Percentiles rank a stretch among this genome's conserved stretches.
Conservation (phyloP, 2,888 invertebrate species). For the Ornithoptera priamus region DNA sequence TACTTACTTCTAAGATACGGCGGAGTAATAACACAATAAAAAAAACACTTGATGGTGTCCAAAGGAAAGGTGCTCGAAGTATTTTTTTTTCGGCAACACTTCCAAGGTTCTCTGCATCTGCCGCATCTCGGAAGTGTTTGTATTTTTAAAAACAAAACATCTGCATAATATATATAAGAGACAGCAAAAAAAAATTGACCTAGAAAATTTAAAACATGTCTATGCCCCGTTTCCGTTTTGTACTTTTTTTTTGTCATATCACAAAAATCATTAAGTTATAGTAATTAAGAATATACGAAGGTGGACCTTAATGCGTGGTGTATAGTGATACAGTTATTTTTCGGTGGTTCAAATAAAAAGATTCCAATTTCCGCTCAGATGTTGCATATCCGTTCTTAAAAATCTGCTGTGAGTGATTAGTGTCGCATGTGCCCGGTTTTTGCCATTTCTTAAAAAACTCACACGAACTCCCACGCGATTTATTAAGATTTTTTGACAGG, state of each 20-base stretch:
- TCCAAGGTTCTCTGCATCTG: slow-evolving; percentile 75
- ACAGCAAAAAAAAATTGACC: slow-evolving; percentile 71
- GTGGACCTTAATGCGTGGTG: slow-evolving; percentile 35
- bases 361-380: slow-evolving; percentile 76
- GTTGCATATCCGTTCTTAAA: slow-evolving; percentile 72
- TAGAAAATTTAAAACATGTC: slow-evolving; percentile 63
- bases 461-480: slow-evolving; percentile 26
- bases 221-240: slow-evolving; percentile 39
- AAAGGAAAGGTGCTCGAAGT: slow-evolving; percentile 60
- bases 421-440: slow-evolving; percentile 68
- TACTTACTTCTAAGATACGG: neutral
- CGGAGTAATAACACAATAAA: neutral
- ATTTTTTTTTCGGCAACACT: slow-evolving; percentile 62
- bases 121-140: slow-evolving; percentile 56
- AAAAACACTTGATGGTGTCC: slow-evolving; percentile 50
- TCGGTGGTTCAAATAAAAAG: slow-evolving; percentile 52
- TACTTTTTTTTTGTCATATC: slow-evolving; percentile 34
- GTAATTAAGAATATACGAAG: slow-evolving; percentile 25
- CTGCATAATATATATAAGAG: slow-evolving; percentile 74
- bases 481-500: slow-evolving; percentile 48
- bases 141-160: slow-evolving; percentile 65
- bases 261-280: slow-evolving; percentile 20
- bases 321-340: slow-evolving; percentile 33
- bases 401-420: slow-evolving; percentile 73
- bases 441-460: slow-evolving; percentile 51